A percentile compares a stretch with the other conserved stretches of the same genome.
Conservation (phyloP, 2,888 invertebrate genomes). For the Acanthopleura granulata region DNA sequence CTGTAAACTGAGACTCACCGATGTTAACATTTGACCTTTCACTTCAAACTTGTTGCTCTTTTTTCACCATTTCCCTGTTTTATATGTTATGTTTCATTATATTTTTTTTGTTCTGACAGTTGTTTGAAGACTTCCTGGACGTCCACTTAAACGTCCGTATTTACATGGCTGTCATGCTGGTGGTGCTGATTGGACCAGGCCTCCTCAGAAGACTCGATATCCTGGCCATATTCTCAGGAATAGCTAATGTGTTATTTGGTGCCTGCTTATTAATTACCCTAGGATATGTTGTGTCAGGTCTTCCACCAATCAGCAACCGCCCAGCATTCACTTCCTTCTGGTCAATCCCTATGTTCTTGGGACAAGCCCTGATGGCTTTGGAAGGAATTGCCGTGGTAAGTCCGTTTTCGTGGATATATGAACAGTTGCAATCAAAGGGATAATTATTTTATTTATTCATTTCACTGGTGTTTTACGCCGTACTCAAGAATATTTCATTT, state of each 20-base stretch:
- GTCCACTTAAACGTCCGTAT: constrained; percentile 73
- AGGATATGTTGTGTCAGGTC: constrained; percentile 84
- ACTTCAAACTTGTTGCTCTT: no score
- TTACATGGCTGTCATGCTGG: constrained; percentile 71
- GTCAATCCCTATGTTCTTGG: constrained; percentile 85
- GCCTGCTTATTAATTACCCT: constrained; percentile 86
- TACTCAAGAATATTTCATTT: no score
- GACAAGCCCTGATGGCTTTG: constrained; percentile 94
- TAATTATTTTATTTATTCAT: no score
- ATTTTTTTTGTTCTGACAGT: constrained; percentile 29
- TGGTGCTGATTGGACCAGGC: constrained; percentile 60
- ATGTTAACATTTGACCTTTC: no score
- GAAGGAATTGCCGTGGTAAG: constrained; percentile 83
- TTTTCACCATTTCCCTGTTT: no score
- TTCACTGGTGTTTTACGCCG: no score
- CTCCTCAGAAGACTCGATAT: constrained; percentile 78
- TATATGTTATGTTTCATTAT: background rate
- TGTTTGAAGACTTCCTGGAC: constrained; percentile 33
- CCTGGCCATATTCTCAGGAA: constrained; percentile 86
- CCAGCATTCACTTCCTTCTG: constrained; percentile 40
- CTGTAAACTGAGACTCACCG: no score
- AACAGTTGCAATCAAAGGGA: no score
- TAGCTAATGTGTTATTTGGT: constrained; percentile 86
- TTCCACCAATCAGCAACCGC: constrained; percentile 75
- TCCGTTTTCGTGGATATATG: no score